Evolutionary conservation across 2,113 vertebrate species (phyloP).

Genomic region (Carettochelys insculpta): DNA sequence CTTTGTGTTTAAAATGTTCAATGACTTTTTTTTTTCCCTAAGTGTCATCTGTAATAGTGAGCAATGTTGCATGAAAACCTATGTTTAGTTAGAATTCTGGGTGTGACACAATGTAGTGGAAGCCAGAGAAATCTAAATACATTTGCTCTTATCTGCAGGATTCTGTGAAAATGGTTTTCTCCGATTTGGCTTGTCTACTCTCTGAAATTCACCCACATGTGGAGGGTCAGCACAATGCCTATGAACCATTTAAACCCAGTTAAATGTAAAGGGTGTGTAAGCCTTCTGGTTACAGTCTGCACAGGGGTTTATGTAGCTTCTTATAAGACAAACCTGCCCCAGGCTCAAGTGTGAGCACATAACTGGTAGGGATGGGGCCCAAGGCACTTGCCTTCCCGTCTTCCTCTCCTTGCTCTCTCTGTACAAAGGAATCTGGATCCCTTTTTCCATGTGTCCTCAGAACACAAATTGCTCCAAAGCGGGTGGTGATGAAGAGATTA

Average conservation of each 20-base stretch:
- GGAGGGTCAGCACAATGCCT: not conserved
- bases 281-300: not conserved
- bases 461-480: not conserved
- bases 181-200: not conserved
- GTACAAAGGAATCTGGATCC: not conserved
- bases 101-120: not conserved
- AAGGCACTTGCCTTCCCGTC: fast-evolving
- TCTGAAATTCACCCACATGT: not conserved
- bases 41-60: not conserved
- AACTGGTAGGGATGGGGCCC: not conserved
- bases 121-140: not conserved
- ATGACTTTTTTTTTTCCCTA: not conserved
- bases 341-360: not conserved
- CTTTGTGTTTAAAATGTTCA: not conserved
- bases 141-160: not conserved
- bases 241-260: not conserved
- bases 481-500: not conserved
- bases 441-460: not conserved
- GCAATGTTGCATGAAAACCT: not conserved
- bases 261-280: not conserved
- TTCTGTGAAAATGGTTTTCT: not conserved
- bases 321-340: not conserved
- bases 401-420: not conserved
- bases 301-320: not conserved
- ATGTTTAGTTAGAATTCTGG: not conserved